Conservation (phyloP, 2,113 vertebrate species). For the Poeciliopsis occidentalis region DNA sequence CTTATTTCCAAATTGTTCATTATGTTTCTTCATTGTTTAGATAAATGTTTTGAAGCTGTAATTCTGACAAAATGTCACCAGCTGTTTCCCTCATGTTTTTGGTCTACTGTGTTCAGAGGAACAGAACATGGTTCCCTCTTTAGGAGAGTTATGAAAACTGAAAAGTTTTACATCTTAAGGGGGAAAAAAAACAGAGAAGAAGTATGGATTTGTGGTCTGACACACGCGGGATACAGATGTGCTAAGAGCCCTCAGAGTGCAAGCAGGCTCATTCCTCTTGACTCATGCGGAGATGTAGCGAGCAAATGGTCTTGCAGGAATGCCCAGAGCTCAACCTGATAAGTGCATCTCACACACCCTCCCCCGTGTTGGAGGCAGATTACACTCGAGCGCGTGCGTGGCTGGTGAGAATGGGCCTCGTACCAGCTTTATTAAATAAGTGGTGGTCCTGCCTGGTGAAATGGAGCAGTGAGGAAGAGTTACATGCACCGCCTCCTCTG, state of each 20-base stretch:
- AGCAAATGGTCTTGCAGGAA: constrained; percentile 45
- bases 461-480: constrained; percentile 67
- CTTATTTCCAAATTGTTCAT: no score
- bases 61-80: no score
- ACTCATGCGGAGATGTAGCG: constrained; percentile 33
- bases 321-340: constrained; percentile 55
- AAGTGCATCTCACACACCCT: constrained; percentile 58
- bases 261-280: constrained; percentile 37
- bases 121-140: not conserved
- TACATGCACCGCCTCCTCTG: constrained; percentile 61
- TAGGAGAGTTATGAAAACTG: constrained; percentile 17
- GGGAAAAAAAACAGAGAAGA: constrained; percentile 9
- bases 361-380: constrained; percentile 34
- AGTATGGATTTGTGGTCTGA: constrained; percentile 48
- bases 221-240: constrained; percentile 59
- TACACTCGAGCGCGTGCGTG: constrained; percentile 24
- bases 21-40: not conserved
- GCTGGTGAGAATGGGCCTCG: constrained; percentile 47
- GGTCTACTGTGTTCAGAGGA: not conserved
- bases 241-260: constrained; percentile 71
- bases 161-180: constrained; percentile 35
- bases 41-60: not conserved
- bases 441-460: constrained; percentile 59
- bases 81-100: not conserved
- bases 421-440: constrained; percentile 68